These are phyloP conservation scores for Drosophila recens DNA, from an alignment of 2,888 invertebrate species.

Conservation along the genomic window DNA sequence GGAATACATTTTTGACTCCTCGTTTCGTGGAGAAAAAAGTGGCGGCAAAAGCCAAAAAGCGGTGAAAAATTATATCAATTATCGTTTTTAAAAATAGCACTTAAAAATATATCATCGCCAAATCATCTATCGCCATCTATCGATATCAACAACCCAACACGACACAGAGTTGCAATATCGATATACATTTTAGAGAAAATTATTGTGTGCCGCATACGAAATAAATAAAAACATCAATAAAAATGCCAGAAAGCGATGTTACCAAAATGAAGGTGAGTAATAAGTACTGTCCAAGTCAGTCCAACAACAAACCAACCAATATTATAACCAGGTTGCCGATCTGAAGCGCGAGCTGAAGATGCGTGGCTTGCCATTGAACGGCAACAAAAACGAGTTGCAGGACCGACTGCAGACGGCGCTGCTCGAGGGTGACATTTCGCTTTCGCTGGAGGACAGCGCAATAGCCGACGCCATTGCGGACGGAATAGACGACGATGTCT, in stretches of 20 bases:
- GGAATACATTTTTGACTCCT: too few relatives aligned
- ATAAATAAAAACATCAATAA: conserved; percentile 19
- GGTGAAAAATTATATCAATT: too few relatives aligned
- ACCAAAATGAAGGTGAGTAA: conserved; percentile 84
- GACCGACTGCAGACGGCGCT: conserved; percentile 90
- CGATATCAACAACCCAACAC: too few relatives aligned
- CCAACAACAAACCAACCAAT: neutral
- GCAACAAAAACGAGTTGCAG: conserved; percentile 93
- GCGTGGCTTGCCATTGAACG: conserved; percentile 90
- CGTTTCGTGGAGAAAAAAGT: too few relatives aligned
- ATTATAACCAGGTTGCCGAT: conserved; percentile 90
- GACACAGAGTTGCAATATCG: conserved; percentile 27
- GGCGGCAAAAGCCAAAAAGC: too few relatives aligned
- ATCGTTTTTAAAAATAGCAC: too few relatives aligned
- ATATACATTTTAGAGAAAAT: conserved; percentile 7
- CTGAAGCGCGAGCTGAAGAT: conserved; percentile 92
- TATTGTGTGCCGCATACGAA: conserved; percentile 36
- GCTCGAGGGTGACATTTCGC: conserved; percentile 83
- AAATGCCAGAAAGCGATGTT: conserved; percentile 84
- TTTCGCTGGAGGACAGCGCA: conserved; percentile 84
- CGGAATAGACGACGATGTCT: conserved; percentile 86
- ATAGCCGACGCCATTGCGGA: conserved; percentile 85
- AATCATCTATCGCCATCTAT: too few relatives aligned
- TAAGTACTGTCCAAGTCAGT: neutral
- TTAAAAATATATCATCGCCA: too few relatives aligned